Evolutionary conservation across 2,797 vertebrate species (phyloP), one percentile per base, ranked within the genome.

Genomic region (Esox lucius): DNA sequence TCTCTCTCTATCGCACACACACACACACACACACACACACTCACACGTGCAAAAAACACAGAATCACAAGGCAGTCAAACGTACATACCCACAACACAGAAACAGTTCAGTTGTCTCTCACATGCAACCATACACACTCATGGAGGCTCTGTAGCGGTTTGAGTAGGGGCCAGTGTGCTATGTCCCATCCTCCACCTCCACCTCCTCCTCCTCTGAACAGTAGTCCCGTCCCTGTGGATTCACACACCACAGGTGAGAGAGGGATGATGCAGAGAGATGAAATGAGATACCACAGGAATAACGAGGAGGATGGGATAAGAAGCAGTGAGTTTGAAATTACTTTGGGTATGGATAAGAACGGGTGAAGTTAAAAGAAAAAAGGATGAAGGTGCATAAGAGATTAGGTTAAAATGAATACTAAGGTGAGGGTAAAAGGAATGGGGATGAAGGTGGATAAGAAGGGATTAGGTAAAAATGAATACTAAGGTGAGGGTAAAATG

Each of bases 151-250:
- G 85, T 79, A 46, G 81, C 78, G 81, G 67, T 74, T 80, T 82
- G 68, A 71, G 74, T 19, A 74, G 78, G 83, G 88, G 83, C 88
- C 82, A 85, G 80, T 91, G 83, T 91, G 93, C 89, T 93, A 94
- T 94, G 91, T 94, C 82, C 88, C 92, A 72, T 93, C 91, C 81
- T 94, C 91, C 73, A 97, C 95, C 90, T 96, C 95, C 65, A 97
- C 95, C 90, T 96, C 95, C 65, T 96, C 95, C 68, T 96, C 96
- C 91, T 97, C 97, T 71, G 96, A 99, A 94, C 96, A 98, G 89
- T 98, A 99, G 93, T 99, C 97, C 78, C 90, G 94, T 84, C 97
- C 98, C 98, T 98, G 84, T 33, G 66, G 73, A 76, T 26, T 81
- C 8, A 81, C 16, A 78, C 13, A 75, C 2, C 31, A 71, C 5